These are phyloP conservation scores for Labeo calbasu DNA, from an alignment of 2,797 vertebrate species.

Conservation along the genomic window DNA sequence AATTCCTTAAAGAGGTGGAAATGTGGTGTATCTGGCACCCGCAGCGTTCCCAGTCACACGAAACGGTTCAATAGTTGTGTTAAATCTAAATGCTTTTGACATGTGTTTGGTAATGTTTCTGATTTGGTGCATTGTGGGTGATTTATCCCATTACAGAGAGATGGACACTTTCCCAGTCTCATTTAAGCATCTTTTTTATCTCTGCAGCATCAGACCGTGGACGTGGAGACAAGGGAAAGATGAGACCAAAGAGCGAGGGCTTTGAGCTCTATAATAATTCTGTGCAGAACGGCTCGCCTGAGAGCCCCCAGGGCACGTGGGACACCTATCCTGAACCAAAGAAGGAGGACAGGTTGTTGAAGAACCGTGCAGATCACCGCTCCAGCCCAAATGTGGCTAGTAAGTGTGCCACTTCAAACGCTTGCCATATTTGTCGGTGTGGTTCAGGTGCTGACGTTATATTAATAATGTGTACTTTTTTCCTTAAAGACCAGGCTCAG, in stretches of 20 bases:
- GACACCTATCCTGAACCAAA: conserved; percentile 92
- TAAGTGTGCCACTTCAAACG: conserved; percentile 71
- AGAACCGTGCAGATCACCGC: conserved; percentile 93
- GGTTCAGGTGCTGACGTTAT: neutral
- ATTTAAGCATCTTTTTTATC: neutral
- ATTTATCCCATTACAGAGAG: neutral
- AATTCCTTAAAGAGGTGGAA: conserved; percentile 6
- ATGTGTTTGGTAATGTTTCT: neutral
- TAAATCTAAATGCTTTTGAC: conserved; percentile 5
- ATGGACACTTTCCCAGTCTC: neutral
- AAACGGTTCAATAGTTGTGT: neutral
- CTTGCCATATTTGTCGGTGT: neutral
- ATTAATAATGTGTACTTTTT: conserved; percentile 8
- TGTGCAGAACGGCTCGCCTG: conserved; percentile 91
- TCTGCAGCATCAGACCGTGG: conserved; percentile 85
- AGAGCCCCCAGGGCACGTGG: conserved; percentile 92
- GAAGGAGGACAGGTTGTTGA: conserved; percentile 92
- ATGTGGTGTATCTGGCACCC: conserved; percentile 18
- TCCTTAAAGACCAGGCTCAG: conserved; percentile 88
- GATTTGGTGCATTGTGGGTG: neutral
- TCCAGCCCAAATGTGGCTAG: conserved; percentile 99
- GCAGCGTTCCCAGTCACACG: neutral
- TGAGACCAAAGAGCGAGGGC: conserved; percentile 97
- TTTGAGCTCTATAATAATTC: conserved; percentile 95
- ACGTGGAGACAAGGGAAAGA: conserved; percentile 88